Conservation (phyloP, 2,888 invertebrate genomes). For the Sympetrum striolatum region DNA sequence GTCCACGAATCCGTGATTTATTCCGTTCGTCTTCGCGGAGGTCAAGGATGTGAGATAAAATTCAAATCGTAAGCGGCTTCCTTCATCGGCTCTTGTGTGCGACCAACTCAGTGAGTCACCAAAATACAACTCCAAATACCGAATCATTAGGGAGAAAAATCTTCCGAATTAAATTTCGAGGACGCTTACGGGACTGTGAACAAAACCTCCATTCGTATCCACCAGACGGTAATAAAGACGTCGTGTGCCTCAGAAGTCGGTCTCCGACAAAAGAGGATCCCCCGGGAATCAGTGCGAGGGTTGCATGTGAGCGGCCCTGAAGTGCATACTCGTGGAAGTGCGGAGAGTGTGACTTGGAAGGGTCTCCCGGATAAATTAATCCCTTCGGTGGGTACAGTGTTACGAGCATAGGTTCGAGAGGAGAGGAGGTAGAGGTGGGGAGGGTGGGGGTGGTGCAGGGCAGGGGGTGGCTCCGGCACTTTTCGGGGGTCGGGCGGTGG, state of each 20-base stretch:
- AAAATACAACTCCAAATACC: neutral
- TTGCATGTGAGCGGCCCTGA: neutral
- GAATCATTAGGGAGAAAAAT: no score
- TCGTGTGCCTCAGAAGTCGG: neutral
- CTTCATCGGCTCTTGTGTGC: neutral
- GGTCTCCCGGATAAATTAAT: neutral
- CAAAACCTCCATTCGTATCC: neutral
- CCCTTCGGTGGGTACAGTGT: constrained; percentile 2
- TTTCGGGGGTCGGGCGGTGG: neutral
- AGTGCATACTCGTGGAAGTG: neutral
- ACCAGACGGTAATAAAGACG: neutral
- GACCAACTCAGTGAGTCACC: neutral
- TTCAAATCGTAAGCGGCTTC: neutral
- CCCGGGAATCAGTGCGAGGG: neutral
- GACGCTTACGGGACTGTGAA: neutral
- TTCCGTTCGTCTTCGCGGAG: neutral
- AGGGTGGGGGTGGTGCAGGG: neutral
- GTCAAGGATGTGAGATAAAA: neutral
- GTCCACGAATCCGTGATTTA: neutral
- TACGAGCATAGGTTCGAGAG: constrained; percentile 43
- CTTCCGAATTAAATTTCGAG: no score
- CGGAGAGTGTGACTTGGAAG: neutral
- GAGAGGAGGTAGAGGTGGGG: constrained; percentile 21
- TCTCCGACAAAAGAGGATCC: neutral
- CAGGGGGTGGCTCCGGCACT: neutral